Conservation (phyloP, 2,888 invertebrate genomes). For the Drosophila lacicola region DNA sequence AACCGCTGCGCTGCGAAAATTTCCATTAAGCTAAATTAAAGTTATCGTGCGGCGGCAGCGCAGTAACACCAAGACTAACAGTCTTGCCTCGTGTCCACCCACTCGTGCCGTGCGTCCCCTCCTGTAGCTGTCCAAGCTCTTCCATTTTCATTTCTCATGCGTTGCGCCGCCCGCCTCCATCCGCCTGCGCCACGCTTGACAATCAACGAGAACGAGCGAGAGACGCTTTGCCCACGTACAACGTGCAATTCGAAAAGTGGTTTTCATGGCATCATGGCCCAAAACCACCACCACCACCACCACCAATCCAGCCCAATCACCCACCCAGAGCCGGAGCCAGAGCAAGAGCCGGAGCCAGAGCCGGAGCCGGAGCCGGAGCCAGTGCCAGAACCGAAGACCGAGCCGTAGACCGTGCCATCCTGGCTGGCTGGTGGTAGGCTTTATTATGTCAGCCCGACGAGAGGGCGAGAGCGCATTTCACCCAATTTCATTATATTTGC, state of each 20-base stretch:
- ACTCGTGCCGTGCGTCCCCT: constrained; percentile 10
- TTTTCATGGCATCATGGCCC: constrained; percentile 69
- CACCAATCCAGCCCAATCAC: constrained; percentile 27
- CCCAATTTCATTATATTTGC: constrained; percentile 82
- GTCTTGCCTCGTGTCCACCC: constrained; percentile 8
- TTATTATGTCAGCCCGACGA: constrained; percentile 77
- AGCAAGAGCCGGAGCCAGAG: constrained; percentile 21
- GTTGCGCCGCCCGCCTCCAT: constrained; percentile 10
- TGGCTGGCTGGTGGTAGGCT: constrained; percentile 65
- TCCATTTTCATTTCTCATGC: constrained; percentile 75
- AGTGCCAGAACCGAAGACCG: constrained; percentile 13
- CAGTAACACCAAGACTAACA: constrained; percentile 58
- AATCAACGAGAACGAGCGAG: constrained; percentile 53
- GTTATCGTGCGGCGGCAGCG: constrained; percentile 74
- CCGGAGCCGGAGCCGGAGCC: constrained; percentile 11
- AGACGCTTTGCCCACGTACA: constrained; percentile 59
- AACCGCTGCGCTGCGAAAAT: constrained; percentile 55
- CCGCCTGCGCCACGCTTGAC: constrained; percentile 48
- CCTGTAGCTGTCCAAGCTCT: constrained; percentile 51
- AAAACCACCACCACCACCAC: constrained; percentile 61
- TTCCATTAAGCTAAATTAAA: constrained; percentile 81
- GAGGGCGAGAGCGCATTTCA: constrained; percentile 67
- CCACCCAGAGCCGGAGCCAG: constrained; percentile 27
- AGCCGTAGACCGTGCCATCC: constrained; percentile 43
- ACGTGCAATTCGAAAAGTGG: constrained; percentile 81